Base-by-base conservation (phyloP, 1,140 invertebrate genomes). In the Zophobas atratus region DNA sequence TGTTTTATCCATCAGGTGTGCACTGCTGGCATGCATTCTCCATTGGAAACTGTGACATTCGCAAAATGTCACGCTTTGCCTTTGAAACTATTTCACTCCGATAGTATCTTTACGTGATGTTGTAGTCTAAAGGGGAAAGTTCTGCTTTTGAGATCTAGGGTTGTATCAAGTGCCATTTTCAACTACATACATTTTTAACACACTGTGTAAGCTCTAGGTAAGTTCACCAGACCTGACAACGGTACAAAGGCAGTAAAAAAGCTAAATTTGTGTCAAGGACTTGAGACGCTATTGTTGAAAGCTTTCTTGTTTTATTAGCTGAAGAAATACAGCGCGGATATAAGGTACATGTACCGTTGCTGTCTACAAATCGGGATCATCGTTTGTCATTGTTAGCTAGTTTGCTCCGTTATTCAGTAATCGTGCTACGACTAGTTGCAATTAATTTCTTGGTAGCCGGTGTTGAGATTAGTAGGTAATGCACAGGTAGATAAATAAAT, bases 51-150 rank as follows among this genome's bases (percentile, higher is more conserved):
- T 67, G 60, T 67, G 60, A 67, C 60, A 67, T 67, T 67, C 43
- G 60, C 60, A 43, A 67, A 67, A 67, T 67, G 60, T 67, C 60
- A 67, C 60, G 60, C 60, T 67, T 67, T 67, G 60, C 60, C 60
- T 67, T 32, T 67, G 38, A 43, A 67, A 67, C 60, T 67, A 67
- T 67, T 67, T 67, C 60, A 67, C 60, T 67, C 43, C 36, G 60
- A 67, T 67, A 39, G 60, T 41, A 67, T 67, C 60, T 63, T 4
- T 38, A 39, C 36, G 57, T 38, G 57, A 39, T 39, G 57, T 38
- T 36, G 20, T 20, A 20, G 20, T 20, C 38, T 6, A 38, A 38
- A 38, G 39, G 39, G 60, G 20, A 67, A 67, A 67, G 60, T 67
- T 63, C 20, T 51, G 20, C 20, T 51, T 46, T 20, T 20, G 2